Percentiles rank a stretch among this genome's conserved stretches.
Evolutionary conservation across 2,113 vertebrate species (phyloP).

Genomic region (Lates calcarifer): DNA sequence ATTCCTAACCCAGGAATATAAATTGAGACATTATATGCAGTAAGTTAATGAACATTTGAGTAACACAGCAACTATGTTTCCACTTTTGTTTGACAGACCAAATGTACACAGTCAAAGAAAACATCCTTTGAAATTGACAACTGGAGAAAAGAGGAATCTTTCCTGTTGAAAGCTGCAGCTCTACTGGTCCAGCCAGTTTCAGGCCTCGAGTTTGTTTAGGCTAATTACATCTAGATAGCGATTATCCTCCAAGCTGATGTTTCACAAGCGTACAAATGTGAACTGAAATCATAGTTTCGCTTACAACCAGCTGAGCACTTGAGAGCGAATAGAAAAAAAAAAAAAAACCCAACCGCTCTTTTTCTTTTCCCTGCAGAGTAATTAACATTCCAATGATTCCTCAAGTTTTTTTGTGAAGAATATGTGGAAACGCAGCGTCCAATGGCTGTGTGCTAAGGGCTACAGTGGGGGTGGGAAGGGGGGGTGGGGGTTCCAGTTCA

Average conservation of each 20-base stretch:
- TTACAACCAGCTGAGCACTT: constrained; percentile 47
- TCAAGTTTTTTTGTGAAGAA: constrained; percentile 72
- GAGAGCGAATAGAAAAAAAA: neutral
- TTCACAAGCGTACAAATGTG: constrained; percentile 12
- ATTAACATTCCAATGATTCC: constrained; percentile 85
- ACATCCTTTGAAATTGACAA: constrained; percentile 25
- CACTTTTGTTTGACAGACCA: constrained; percentile 17
- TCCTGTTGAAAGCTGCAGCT: constrained; percentile 32
- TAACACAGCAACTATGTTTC: neutral
- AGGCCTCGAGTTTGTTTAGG: constrained; percentile 64
- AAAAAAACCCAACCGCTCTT: constrained; percentile 50
- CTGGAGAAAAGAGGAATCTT: constrained; percentile 40
- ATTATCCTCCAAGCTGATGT: constrained; percentile 45
- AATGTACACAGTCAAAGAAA: constrained; percentile 31
- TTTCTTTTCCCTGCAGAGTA: constrained; percentile 60
- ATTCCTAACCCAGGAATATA: neutral
- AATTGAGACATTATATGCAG: constrained; percentile 8
- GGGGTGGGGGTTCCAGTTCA: constrained; percentile 55
- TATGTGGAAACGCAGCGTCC: constrained; percentile 68
- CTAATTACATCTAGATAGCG: constrained; percentile 57
- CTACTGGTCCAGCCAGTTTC: constrained; percentile 67
- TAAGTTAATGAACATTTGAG: constrained; percentile 13
- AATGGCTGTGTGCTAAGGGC: constrained; percentile 33
- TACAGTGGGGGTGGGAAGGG: no score
- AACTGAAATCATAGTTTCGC: constrained; percentile 10